These are phyloP conservation scores for Thymelicus sylvestris DNA, from an alignment of 2,888 invertebrate species.

Conservation along the genomic window DNA sequence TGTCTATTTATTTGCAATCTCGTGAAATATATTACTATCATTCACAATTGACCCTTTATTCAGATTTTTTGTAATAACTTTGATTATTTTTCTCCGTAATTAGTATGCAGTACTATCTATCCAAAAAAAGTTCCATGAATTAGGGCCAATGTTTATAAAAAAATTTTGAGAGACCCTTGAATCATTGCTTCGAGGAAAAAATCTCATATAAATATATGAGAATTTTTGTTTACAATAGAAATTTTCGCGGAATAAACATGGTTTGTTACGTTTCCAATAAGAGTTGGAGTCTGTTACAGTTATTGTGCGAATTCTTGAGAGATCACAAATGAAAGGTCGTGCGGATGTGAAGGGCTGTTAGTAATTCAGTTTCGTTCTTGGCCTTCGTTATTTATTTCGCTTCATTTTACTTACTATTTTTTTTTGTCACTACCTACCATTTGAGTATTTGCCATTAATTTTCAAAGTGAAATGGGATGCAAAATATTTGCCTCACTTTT, in stretches of 20 bases:
- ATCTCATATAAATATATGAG: no score
- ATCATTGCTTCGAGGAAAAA: no score
- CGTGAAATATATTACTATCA: no score
- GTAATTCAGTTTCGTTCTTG: conserved; percentile 11
- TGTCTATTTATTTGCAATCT: no score
- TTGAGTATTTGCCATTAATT: neutral
- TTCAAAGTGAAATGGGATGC: neutral
- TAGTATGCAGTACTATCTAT: no score
- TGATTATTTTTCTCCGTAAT: no score
- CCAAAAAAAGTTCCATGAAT: no score
- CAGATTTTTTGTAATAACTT: no score
- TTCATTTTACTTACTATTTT: neutral
- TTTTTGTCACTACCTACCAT: neutral
- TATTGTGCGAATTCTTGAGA: conserved; percentile 25
- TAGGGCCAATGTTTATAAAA: no score
- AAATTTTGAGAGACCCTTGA: no score
- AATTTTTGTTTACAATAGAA: conserved; percentile 13
- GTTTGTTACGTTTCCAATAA: conserved; percentile 28
- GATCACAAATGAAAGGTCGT: conserved; percentile 8
- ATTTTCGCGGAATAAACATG: neutral
- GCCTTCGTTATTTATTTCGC: neutral
- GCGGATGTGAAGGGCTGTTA: neutral
- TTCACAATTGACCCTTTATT: no score
- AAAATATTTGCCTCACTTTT: no score
- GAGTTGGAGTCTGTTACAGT: conserved; percentile 17